phyloP scores from a whole-genome alignment of 2,797 vertebrate species.

The Sebastes miniatus region DNA sequence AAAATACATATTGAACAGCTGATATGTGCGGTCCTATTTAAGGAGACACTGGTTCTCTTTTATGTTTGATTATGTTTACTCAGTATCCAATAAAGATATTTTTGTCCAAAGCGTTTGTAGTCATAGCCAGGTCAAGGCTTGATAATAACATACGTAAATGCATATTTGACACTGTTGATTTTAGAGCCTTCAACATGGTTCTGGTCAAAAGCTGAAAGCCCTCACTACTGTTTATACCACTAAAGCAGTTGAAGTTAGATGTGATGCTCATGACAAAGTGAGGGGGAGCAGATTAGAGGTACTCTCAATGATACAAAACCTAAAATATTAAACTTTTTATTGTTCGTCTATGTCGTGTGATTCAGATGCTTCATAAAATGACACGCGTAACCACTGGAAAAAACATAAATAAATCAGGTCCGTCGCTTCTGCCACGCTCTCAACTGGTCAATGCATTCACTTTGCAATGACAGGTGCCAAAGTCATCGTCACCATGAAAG shows the following conservation, averaged over 20 bases:
- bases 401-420: background rate
- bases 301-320: background rate
- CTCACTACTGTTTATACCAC: background rate
- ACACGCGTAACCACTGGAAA: background rate
- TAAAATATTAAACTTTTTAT: background rate
- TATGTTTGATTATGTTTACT: background rate
- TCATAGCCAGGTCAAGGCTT: background rate
- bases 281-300: background rate
- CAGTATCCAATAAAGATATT: background rate
- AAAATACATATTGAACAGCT: conserved; percentile 6
- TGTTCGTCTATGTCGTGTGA: background rate
- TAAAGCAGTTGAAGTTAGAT: background rate
- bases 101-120: background rate
- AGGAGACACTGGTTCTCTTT: background rate
- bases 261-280: background rate
- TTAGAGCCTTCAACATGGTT: background rate
- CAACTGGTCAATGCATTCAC: background rate
- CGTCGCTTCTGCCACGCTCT: background rate
- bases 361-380: background rate
- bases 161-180: background rate
- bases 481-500: background rate
- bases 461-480: background rate
- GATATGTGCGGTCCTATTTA: background rate
- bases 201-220: background rate
- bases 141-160: background rate